These are phyloP conservation scores for Microtus richardsoni DNA, from an alignment of 2,113 vertebrate species.

Conservation along the genomic window DNA sequence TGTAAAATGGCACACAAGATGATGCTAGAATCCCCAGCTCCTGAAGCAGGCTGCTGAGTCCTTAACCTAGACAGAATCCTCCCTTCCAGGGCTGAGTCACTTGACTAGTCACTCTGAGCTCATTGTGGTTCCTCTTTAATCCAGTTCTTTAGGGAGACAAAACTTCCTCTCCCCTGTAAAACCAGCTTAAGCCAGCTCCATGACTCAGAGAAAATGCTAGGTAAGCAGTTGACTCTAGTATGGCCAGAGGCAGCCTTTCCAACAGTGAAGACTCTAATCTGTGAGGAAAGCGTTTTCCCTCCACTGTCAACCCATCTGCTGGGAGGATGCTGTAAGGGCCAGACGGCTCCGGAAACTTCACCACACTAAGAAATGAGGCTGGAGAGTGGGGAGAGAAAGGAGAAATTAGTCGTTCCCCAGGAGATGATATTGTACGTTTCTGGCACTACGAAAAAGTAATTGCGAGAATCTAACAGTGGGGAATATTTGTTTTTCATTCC, in stretches of 20 bases:
- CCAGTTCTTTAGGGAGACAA: constrained; percentile 66
- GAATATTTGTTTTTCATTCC: neutral
- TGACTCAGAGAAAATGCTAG: constrained; percentile 77
- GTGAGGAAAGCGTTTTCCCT: constrained; percentile 9
- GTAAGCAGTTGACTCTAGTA: constrained; percentile 60
- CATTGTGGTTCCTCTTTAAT: constrained; percentile 61
- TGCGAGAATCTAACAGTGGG: neutral
- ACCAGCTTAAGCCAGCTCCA: constrained; percentile 78
- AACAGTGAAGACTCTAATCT: neutral
- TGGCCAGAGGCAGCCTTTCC: constrained; percentile 37
- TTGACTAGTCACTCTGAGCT: constrained; percentile 49
- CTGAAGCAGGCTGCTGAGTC: neutral
- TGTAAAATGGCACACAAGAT: neutral
- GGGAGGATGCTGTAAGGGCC: neutral
- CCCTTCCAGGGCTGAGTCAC: constrained; percentile 50
- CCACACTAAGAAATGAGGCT: too few species aligned
- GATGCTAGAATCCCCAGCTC: neutral
- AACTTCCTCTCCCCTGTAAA: constrained; percentile 68
- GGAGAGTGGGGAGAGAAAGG: neutral
- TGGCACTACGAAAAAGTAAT: neutral
- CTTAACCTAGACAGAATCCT: neutral
- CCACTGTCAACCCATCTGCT: neutral
- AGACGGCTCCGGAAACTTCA: neutral
- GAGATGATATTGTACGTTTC: neutral
- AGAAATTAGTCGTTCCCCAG: neutral